Conservation (phyloP, 2,888 invertebrate genomes). For the Daptonema setosum region DNA sequence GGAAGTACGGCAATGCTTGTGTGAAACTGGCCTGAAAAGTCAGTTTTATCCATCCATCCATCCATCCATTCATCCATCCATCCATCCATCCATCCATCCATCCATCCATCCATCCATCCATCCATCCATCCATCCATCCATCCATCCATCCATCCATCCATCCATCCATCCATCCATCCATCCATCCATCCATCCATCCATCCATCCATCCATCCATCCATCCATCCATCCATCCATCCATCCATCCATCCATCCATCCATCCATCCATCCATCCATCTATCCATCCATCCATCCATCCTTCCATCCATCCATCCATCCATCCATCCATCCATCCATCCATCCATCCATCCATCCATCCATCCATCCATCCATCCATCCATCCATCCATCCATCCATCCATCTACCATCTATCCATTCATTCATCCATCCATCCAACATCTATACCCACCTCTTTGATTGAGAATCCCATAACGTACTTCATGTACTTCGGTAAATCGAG, state of each 20-base stretch:
- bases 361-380: neutral
- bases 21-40: constrained; percentile 58
- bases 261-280: neutral
- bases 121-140: neutral
- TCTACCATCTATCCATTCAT: neutral
- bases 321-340: neutral
- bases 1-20: constrained; percentile 64
- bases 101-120: neutral
- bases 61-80: neutral
- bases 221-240: neutral
- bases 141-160: neutral
- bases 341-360: neutral
- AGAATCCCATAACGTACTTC: constrained; percentile 26
- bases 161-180: neutral
- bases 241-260: neutral
- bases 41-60: neutral
- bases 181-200: neutral
- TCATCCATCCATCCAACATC: neutral
- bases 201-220: neutral
- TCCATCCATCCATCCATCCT: neutral
- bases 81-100: neutral
- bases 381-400: neutral
- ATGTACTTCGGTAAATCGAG: constrained; percentile 32
- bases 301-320: neutral
- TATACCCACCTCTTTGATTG: constrained; percentile 11